A percentile compares a stretch with the other conserved stretches of the same genome.
phyloP scores from a whole-genome alignment of 1,140 invertebrate genomes.

The Spodoptera frugiperda region DNA sequence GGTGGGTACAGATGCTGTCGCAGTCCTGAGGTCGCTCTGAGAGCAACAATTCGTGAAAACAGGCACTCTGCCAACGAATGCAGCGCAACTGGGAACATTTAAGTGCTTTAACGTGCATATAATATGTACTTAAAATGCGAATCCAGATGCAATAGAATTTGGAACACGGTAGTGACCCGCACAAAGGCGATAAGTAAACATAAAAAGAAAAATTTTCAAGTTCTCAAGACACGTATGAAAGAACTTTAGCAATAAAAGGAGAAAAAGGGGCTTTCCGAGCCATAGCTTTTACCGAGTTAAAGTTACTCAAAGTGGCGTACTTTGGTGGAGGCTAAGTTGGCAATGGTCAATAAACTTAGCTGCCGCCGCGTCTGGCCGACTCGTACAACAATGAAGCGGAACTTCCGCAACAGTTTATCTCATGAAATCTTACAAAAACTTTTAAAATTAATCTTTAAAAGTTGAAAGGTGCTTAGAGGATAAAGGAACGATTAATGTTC shows the following conservation, averaged over 20 bases:
- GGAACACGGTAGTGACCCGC: conserved; percentile 21
- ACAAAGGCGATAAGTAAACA: conserved; percentile 43
- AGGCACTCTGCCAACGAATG: conserved; percentile 64
- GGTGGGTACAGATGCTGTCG: conserved; percentile 50
- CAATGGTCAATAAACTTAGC: conserved; percentile 77
- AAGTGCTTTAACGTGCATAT: conserved; percentile 44
- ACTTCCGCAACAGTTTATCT: conserved; percentile 59
- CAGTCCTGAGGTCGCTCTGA: conserved; percentile 48
- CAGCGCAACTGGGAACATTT: conserved; percentile 55
- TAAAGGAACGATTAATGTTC: conserved; percentile 39
- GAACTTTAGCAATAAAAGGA: conserved; percentile 81
- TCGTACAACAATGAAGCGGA: conserved; percentile 67
- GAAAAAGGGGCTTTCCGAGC: conserved; percentile 73
- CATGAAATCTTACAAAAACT: conserved; percentile 54
- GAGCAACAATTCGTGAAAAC: conserved; percentile 56
- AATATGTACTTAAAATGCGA: conserved; percentile 36
- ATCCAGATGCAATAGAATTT: conserved; percentile 22
- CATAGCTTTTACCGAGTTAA: conserved; percentile 77
- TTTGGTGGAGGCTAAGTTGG: conserved; percentile 64
- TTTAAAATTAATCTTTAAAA: conserved; percentile 53
- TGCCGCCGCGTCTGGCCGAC: conserved; percentile 59
- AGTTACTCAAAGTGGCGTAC: conserved; percentile 77
- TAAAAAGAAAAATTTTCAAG: conserved; percentile 61
- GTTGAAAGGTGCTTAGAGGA: conserved; percentile 43
- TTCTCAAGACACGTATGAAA: conserved; percentile 72